A percentile compares a stretch with the other conserved stretches of the same genome.
Evolutionary conservation across 2,113 vertebrate species (phyloP).

Genomic region (Diadophis punctatus): DNA sequence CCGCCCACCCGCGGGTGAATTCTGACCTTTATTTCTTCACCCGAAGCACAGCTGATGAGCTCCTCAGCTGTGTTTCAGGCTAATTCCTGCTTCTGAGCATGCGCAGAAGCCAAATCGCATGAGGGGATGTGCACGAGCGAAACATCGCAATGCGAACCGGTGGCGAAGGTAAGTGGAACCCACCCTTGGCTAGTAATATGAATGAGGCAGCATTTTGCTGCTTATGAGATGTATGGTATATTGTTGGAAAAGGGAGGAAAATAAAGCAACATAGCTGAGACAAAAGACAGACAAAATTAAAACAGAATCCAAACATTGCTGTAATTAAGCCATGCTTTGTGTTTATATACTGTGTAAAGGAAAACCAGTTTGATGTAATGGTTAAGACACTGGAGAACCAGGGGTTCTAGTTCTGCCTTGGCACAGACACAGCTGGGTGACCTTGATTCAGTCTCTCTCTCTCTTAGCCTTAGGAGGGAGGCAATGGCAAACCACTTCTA

Average conservation of each 20-base stretch:
- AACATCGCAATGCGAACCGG: no score
- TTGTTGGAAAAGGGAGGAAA: not conserved
- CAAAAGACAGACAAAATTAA: not conserved
- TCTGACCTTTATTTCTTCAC: no score
- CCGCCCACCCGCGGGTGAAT: no score
- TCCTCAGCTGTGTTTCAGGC: no score
- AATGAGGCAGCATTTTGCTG: not conserved
- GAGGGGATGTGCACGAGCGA: no score
- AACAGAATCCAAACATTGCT: not conserved
- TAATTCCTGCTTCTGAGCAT: no score
- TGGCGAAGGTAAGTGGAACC: no score
- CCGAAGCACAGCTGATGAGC: no score
- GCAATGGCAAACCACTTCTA: not conserved
- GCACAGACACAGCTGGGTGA: not conserved
- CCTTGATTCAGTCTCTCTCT: not conserved
- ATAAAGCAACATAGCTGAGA: not conserved
- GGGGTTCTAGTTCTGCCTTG: no score
- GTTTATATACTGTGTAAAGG: not conserved
- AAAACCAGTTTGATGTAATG: not conserved
- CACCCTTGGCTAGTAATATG: no score
- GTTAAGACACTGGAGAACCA: not conserved
- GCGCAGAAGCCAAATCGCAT: no score
- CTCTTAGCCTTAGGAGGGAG: not conserved
- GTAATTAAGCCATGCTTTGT: not conserved
- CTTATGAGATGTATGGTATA: not conserved